Conservation (phyloP, 2,888 invertebrate species). For the Gastracanthus pulcherrimus region DNA sequence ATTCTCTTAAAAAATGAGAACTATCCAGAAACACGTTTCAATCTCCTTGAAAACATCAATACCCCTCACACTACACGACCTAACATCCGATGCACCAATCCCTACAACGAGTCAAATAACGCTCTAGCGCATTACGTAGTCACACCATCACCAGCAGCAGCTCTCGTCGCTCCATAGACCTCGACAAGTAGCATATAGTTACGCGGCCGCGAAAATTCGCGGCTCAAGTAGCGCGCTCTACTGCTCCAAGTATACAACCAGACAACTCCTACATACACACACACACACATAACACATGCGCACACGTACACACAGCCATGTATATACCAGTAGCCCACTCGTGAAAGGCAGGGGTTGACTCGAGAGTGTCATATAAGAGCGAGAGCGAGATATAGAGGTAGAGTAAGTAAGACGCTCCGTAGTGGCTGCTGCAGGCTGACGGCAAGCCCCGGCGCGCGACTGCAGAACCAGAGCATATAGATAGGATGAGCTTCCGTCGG, state of each 20-base stretch:
- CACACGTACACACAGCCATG: not conserved
- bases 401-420: not conserved
- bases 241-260: not conserved
- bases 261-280: not conserved
- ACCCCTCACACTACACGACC: too few species aligned
- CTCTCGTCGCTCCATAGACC: not conserved
- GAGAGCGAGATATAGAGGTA: not conserved
- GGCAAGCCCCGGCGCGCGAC: not conserved
- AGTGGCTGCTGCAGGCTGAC: not conserved
- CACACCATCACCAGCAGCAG: not conserved
- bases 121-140: not conserved
- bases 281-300: not conserved
- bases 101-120: not conserved
- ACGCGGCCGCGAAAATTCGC: constrained; percentile 5
- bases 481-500: constrained; percentile 37
- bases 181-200: not conserved
- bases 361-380: not conserved
- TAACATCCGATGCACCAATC: not conserved
- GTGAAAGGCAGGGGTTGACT: not conserved
- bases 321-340: not conserved
- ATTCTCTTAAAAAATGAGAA: too few species aligned
- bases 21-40: too few species aligned
- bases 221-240: not conserved
- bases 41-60: too few species aligned
- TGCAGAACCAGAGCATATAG: too few species aligned